Conservation (phyloP, 2,113 vertebrate genomes). For the Chaetodon trifascialis region DNA sequence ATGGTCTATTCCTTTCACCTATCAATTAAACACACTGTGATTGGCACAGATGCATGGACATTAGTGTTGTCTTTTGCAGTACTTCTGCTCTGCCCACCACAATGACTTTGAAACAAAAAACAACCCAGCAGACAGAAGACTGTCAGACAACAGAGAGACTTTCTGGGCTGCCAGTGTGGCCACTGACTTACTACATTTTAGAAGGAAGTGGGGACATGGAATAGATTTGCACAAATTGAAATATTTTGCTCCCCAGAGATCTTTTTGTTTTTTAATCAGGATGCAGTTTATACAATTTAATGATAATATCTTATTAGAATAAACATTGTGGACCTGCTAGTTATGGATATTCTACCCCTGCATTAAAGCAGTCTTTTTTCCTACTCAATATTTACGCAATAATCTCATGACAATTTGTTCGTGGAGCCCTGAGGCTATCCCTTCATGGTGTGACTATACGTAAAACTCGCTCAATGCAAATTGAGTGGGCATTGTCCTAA, state of each 20-base stretch:
- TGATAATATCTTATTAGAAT: conserved; percentile 15
- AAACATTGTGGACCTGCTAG: neutral
- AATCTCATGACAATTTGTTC: neutral
- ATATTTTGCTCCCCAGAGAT: conserved; percentile 1
- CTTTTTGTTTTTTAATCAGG: conserved; percentile 8
- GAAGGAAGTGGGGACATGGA: conserved; percentile 10
- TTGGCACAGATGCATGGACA: neutral
- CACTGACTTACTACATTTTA: conserved; percentile 28
- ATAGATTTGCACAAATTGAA: conserved; percentile 49
- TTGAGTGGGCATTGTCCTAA: neutral
- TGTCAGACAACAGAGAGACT: conserved; percentile 26
- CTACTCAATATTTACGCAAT: neutral
- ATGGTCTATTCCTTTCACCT: neutral
- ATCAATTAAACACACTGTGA: neutral
- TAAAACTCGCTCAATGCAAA: neutral
- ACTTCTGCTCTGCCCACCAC: conserved; percentile 15
- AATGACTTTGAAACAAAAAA: conserved; percentile 21
- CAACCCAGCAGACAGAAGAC: conserved; percentile 12
- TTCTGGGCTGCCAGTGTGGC: conserved; percentile 14
- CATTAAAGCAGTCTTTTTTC: neutral
- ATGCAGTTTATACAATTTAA: conserved; percentile 26
- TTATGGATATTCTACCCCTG: neutral
- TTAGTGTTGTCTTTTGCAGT: neutral
- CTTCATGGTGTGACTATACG: neutral
- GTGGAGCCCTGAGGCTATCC: neutral